phyloP scores from a whole-genome alignment of 2,888 invertebrate genomes.

The Carabus problematicus region DNA sequence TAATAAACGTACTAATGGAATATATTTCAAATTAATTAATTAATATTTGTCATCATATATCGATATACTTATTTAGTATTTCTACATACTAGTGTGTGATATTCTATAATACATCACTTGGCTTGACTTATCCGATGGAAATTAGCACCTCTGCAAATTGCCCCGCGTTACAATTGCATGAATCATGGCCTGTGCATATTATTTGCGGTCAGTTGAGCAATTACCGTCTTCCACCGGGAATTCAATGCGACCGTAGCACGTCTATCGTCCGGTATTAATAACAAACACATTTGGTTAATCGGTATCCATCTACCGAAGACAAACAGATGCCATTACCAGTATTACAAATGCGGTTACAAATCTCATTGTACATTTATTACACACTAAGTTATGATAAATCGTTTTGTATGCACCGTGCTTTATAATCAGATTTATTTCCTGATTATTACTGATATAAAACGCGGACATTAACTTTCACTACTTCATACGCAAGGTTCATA shows the following conservation, averaged over 20 bases:
- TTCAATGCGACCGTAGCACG: neutral
- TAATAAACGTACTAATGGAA: too few species aligned
- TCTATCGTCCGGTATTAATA: slow-evolving; percentile 12
- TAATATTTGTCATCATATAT: too few species aligned
- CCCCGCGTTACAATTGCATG: neutral
- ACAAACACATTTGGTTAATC: slow-evolving; percentile 11
- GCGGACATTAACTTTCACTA: neutral
- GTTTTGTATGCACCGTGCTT: neutral
- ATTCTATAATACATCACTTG: too few species aligned
- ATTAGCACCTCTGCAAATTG: slow-evolving; percentile 2
- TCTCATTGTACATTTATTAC: too few species aligned
- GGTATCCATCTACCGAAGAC: slow-evolving; percentile 3
- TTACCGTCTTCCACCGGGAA: slow-evolving; percentile 2
- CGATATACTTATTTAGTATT: too few species aligned
- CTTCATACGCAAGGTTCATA: too few species aligned
- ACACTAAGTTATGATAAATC: neutral
- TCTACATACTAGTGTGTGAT: too few species aligned
- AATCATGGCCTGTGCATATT: slow-evolving; percentile 1
- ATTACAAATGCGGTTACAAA: slow-evolving; percentile 4
- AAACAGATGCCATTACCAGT: slow-evolving; percentile 1
- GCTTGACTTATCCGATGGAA: too few species aligned
- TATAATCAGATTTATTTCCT: slow-evolving; percentile 5
- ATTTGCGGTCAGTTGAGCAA: slow-evolving; percentile 10
- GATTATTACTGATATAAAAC: slow-evolving; percentile 14
- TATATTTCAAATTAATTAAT: too few species aligned